Evolutionary conservation across 2,113 vertebrate species (phyloP), one percentile per base, ranked within the genome.

Genomic region (Probosciger aterrimus): DNA sequence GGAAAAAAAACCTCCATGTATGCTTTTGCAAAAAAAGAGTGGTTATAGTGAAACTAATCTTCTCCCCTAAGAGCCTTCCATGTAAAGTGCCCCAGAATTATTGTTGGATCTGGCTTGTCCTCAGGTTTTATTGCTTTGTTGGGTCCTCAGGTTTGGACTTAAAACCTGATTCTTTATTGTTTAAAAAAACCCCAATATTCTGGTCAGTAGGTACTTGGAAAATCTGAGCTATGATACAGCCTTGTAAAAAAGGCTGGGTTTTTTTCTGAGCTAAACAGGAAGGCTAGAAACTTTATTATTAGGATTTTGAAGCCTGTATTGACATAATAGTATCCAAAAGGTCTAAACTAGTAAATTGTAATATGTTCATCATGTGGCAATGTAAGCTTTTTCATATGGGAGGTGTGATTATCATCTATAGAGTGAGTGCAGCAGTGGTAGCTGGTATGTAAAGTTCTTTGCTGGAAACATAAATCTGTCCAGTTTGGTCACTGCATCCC

Each of bases 401-500:
- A 82, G 65, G 39, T 91, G 74, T 81, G 81, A 84, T 94, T 77
- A 41, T 91, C 64, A 84, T 67, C 74, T 89, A 7, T 53, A 67
- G 69, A 84, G 28, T 35, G 37, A 88, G 53, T 37, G 59, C 60
- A 88, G 6, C 49, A 57, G 49, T 77, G 41, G 53, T 82, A 65
- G 11, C 9, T 92, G 76, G 68, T 49, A 57, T 88, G 64, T 77
- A 74, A 71, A 79, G 47, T 69, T 90, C 43, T 79, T 73, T 74
- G 55, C 89, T 96, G 76, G 53, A 59, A 95, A 81, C 57, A 83
- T 60, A 80, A 83, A 63, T 78, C 80, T 74, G n/a, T 81, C 68
- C 25, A 50, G 50, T 86, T 90, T 77, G 43, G 49, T 63, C n/a
- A 41, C 19, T 53, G 46, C 12, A 6, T 62, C 76, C 64, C 70